Evolutionary conservation across 2,888 invertebrate genomes (phyloP).

Genomic region (Pediacus dermestoides): DNA sequence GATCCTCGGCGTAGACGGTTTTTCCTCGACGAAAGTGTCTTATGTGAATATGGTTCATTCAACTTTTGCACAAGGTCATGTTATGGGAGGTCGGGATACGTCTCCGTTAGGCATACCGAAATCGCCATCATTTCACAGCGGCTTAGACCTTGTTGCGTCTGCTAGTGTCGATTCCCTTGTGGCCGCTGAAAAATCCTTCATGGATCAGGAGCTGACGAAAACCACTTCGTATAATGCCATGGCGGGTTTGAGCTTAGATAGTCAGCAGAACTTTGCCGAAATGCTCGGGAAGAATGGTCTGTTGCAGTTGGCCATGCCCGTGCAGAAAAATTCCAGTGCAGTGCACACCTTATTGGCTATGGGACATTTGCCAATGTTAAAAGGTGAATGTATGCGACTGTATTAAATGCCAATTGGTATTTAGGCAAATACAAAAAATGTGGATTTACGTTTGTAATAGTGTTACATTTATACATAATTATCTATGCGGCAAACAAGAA

Average conservation of each 20-base stretch:
- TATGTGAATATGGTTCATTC: constrained; percentile 50
- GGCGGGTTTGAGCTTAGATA: constrained; percentile 7
- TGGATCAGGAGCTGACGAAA: no score
- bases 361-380: constrained; percentile 37
- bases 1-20: no score
- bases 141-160: constrained; percentile 73
- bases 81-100: constrained; percentile 43
- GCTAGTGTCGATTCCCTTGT: constrained; percentile 51
- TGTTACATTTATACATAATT: no score
- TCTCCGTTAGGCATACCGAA: constrained; percentile 69
- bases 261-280: background rate
- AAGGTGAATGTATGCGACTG: constrained; percentile 21
- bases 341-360: constrained; percentile 40
- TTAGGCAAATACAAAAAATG: no score
- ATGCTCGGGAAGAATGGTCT: constrained; percentile 13
- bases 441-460: no score
- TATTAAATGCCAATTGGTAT: no score
- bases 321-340: constrained; percentile 26
- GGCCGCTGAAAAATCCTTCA: constrained; percentile 45
- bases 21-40: no score
- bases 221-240: no score
- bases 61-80: constrained; percentile 48
- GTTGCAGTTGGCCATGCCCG: constrained; percentile 7
- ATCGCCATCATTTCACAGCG: constrained; percentile 85
- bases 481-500: no score